A percentile compares a stretch with the other conserved stretches of the same genome.
These are phyloP conservation scores for Sebastolobus altivelis DNA, from an alignment of 2,797 vertebrate genomes.

Conservation along the genomic window DNA sequence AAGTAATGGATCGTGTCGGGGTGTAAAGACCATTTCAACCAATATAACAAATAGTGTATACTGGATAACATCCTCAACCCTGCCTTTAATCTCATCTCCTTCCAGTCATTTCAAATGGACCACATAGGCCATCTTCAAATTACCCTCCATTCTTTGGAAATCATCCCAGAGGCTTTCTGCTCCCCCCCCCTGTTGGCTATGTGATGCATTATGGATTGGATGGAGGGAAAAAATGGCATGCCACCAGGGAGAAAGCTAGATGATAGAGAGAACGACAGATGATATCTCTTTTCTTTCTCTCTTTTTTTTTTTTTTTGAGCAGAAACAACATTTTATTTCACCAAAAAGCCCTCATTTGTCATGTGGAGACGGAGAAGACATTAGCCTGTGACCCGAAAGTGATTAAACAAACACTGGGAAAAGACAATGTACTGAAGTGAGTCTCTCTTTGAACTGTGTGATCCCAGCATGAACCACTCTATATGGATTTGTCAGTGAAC, in stretches of 20 bases:
- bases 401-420: conserved; percentile 5
- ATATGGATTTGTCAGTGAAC: neutral
- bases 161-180: conserved; percentile 52
- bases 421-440: neutral
- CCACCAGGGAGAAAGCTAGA: conserved; percentile 13
- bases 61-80: too few species aligned
- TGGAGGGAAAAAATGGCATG: conserved; percentile 37
- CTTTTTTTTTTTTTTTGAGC: neutral
- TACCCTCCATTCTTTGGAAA: conserved; percentile 55
- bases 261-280: conserved; percentile 1
- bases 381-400: neutral
- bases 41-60: too few species aligned
- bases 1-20: too few species aligned
- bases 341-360: conserved; percentile 3
- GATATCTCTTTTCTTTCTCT: conserved; percentile 1
- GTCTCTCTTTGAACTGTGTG: neutral
- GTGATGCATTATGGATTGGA: conserved; percentile 63
- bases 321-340: neutral
- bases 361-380: neutral
- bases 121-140: conserved; percentile 56
- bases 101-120: conserved; percentile 25
- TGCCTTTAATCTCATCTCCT: conserved; percentile 17
- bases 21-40: too few species aligned
- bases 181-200: conserved; percentile 17
- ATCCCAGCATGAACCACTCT: neutral